Percentiles rank a stretch among this genome's conserved stretches.
These are phyloP conservation scores for Macrotrachela quadricornifera DNA, from an alignment of 1,140 invertebrate species.

Conservation along the genomic window DNA sequence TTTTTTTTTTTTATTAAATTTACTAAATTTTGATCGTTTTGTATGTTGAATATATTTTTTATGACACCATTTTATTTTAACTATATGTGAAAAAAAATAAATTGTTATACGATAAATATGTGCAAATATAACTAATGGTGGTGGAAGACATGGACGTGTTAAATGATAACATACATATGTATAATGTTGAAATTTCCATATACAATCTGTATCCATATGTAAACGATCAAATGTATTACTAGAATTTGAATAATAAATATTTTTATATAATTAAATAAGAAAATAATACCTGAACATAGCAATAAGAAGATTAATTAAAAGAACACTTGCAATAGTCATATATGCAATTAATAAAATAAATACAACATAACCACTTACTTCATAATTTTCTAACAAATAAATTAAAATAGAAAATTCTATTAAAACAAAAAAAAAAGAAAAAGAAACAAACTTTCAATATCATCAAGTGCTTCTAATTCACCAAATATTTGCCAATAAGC, in stretches of 20 bases:
- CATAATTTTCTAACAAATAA: no score
- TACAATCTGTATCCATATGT: slow-evolving; percentile 76
- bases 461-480: slow-evolving; percentile 21
- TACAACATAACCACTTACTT: no score
- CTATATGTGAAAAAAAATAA: no score
- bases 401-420: no score
- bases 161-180: slow-evolving; percentile 96
- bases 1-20: no score
- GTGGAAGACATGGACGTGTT: slow-evolving; percentile 77
- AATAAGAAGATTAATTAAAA: slow-evolving; percentile 26
- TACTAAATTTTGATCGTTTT: no score
- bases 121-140: slow-evolving; percentile 71
- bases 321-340: slow-evolving; percentile 21
- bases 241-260: background rate
- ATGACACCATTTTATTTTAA: no score
- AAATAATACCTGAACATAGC: slow-evolving; percentile 24
- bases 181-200: slow-evolving; percentile 96
- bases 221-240: slow-evolving; percentile 80
- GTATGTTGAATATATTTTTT: no score
- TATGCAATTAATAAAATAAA: slow-evolving; percentile 8
- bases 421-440: no score
- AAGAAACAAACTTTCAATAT: slow-evolving; percentile 11
- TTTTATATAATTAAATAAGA: background rate
- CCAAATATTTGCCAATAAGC: slow-evolving; percentile 29
- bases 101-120: slow-evolving; percentile 43